Evolutionary conservation across 2,888 invertebrate species (phyloP).

Genomic region (Eupithecia dodoneata): DNA sequence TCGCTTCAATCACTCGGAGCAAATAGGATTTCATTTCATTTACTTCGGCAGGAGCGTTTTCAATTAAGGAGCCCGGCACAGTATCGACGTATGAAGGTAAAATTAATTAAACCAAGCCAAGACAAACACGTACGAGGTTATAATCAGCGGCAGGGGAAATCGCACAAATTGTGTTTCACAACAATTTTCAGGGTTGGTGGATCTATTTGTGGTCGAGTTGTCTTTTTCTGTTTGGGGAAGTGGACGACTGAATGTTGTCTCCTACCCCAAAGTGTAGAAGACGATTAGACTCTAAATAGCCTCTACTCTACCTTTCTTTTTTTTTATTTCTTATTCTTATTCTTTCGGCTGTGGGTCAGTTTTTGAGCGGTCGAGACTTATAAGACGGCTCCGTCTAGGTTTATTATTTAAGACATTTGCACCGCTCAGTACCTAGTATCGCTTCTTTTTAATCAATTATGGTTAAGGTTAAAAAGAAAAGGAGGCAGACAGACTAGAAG

Average conservation of each 20-base stretch:
- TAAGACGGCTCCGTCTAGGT: not conserved
- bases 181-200: not conserved
- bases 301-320: not conserved
- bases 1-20: slow-evolving; percentile 81
- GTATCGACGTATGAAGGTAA: slow-evolving; percentile 84
- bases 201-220: not conserved
- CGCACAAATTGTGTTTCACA: slow-evolving; percentile 3
- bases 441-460: not conserved
- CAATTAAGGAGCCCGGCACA: slow-evolving; percentile 82
- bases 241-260: not conserved
- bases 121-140: slow-evolving; percentile 78
- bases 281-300: not conserved
- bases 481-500: no score
- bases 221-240: not conserved
- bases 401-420: not conserved
- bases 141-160: slow-evolving; percentile 16
- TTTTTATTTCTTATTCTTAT: no score
- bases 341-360: not conserved
- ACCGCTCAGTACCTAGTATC: not conserved
- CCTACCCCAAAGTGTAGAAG: not conserved
- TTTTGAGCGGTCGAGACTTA: not conserved
- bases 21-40: slow-evolving; percentile 83
- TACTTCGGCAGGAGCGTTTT: slow-evolving; percentile 81
- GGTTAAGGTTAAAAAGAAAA: not conserved
- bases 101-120: slow-evolving; percentile 83